Base-by-base conservation (phyloP, 37 sponge, comb jelly and placozoan species). In the Ephydatia muelleri region DNA sequence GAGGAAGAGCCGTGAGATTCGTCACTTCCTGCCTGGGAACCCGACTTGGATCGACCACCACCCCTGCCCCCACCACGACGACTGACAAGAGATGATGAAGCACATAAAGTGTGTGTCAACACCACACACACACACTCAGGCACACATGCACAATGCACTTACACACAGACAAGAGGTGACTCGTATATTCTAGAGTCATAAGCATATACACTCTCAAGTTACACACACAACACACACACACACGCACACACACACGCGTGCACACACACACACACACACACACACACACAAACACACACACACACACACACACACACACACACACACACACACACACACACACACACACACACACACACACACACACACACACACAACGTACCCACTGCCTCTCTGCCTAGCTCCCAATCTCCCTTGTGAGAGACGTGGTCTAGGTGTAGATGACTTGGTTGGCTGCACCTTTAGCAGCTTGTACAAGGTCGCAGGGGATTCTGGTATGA, bases 401-500 rank as follows among this genome's bases (percentile, higher is more conserved):
- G 67, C 16, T 0, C 65, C 49, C 9, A 65, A 65, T 19, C 68
- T 67, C 3, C 35, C 27, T 31, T 31, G 28, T 38, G 76, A 67
- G 27, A n/a, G 38, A 14, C 38, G 81, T 1, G 70, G 37, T 11
- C 38, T 21, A 9, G 33, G 81, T 32, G 35, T 69, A 29, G 49
- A 47, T 0, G 66, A 67, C 82, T 84, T 89, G 43, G 72, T 77
- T 6, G 89, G 90, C 5, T 73, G 35, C 64, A 93, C 80, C 70
- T 93, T 93, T 38, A 93, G 82, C 49, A 93, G 83, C 39, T 93
- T 93, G 43, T 90, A 82, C 57, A 93, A 78, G 2, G 91, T 89
- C 8, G 78, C 68, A 30, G 90, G 91, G 25, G 87, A 84, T 27
- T 84, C 82, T 68, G 91, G 91, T 14, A 93, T 64, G 39, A 49